Conservation (phyloP, 1,140 invertebrate species). For the Dreissena polymorpha region DNA sequence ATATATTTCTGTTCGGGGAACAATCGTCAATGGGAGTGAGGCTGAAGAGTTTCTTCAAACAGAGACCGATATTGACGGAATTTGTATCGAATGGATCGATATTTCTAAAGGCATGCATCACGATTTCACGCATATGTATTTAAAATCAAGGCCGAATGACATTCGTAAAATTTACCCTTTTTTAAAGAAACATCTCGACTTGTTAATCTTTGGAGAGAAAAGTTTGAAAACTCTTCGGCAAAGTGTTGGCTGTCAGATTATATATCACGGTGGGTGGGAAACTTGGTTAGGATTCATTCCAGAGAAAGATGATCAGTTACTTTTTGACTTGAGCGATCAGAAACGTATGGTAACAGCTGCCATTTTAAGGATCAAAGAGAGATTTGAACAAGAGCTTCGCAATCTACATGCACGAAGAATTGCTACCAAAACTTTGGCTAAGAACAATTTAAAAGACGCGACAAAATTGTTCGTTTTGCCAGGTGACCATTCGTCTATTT, state of each 20-base stretch:
- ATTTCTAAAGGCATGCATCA: neutral
- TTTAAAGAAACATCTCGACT: neutral
- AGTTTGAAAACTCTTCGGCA: neutral
- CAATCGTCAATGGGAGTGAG: neutral
- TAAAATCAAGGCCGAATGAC: neutral
- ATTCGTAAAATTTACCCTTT: neutral
- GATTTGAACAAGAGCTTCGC: neutral
- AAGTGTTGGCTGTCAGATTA: conserved; percentile 13
- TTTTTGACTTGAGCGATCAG: too few species aligned
- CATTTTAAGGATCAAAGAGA: neutral
- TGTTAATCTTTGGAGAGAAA: neutral
- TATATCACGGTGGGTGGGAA: conserved; percentile 30
- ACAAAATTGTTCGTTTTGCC: neutral
- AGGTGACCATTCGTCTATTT: neutral
- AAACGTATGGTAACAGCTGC: neutral
- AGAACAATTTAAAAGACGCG: conserved; percentile 27
- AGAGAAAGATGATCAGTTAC: too few species aligned
- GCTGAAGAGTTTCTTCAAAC: neutral
- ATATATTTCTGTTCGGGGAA: neutral
- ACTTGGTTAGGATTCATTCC: conserved; percentile 15
- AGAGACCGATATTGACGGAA: conserved; percentile 3
- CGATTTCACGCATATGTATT: neutral
- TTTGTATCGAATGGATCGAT: conserved; percentile 2
- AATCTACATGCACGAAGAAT: neutral
- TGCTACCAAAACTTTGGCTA: neutral